Evolutionary conservation across 2,888 invertebrate genomes (phyloP).

Genomic region (Xestia c-nigrum): DNA sequence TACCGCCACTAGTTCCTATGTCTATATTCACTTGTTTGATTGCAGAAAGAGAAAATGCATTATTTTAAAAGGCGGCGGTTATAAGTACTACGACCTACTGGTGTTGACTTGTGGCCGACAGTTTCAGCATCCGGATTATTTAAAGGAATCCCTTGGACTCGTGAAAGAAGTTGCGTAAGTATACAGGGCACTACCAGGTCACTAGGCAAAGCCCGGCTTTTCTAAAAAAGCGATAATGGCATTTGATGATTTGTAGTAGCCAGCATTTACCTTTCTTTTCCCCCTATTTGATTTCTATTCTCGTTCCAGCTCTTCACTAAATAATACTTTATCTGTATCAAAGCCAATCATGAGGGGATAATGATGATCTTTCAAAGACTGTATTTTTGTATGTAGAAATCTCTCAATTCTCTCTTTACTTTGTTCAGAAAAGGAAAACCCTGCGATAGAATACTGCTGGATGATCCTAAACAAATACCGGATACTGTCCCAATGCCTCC

Average conservation of each 20-base stretch:
- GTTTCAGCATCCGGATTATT: slow-evolving; percentile 89
- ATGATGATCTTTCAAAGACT: neutral
- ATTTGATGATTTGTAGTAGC: neutral
- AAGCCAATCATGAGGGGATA: neutral
- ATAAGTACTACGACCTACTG: slow-evolving; percentile 90
- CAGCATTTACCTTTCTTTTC: neutral
- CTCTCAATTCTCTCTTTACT: neutral
- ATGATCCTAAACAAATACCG: slow-evolving; percentile 78
- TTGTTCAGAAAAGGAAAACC: slow-evolving; percentile 73
- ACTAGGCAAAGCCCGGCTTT: too few relatives aligned
- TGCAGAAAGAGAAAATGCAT: slow-evolving; percentile 90
- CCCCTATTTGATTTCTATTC: neutral
- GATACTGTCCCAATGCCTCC: slow-evolving; percentile 77
- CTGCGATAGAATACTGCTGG: slow-evolving; percentile 82
- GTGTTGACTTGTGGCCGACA: slow-evolving; percentile 90
- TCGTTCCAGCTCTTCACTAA: too few relatives aligned
- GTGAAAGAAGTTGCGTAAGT: slow-evolving; percentile 81
- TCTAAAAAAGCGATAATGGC: neutral
- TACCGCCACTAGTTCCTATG: neutral
- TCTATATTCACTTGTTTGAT: neutral
- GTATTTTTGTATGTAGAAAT: neutral
- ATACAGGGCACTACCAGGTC: neutral
- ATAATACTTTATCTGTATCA: neutral
- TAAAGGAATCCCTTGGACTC: slow-evolving; percentile 76
- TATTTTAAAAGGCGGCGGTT: slow-evolving; percentile 84